Evolutionary conservation across 2,797 vertebrate species (phyloP).

Genomic region (Cephalopachus bancanus): DNA sequence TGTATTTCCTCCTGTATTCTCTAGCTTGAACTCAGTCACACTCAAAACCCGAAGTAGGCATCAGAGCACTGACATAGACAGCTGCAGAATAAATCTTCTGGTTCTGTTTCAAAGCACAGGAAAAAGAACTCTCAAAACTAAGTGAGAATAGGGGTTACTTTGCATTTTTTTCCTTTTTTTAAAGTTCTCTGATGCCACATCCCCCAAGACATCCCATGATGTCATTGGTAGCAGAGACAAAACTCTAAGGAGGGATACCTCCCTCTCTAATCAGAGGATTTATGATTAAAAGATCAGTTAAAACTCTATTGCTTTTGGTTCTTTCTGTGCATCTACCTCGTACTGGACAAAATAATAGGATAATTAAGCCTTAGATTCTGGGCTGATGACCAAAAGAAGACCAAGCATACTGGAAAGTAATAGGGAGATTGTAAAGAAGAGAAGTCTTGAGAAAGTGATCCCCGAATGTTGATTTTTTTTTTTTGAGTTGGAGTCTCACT

Average conservation of each 20-base stretch:
- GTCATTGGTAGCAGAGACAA: background rate
- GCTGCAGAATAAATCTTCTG: background rate
- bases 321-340: background rate
- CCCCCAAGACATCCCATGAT: background rate
- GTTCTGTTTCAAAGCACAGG: too few relatives aligned
- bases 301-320: background rate
- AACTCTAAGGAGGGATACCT: too few relatives aligned
- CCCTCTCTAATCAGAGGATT: background rate
- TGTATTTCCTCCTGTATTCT: background rate
- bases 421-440: background rate
- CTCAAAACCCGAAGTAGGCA: too few relatives aligned
- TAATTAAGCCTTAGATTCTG: background rate
- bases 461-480: background rate
- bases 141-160: accelerated
- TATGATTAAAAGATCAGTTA: accelerated
- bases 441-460: background rate
- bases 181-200: background rate
- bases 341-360: background rate
- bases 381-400: background rate
- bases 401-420: background rate
- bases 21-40: background rate
- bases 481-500: too few relatives aligned
- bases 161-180: background rate
- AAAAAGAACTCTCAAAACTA: background rate
- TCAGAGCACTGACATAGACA: background rate